Conservation (phyloP, 1,140 invertebrate species). For the Nymphalis io region DNA sequence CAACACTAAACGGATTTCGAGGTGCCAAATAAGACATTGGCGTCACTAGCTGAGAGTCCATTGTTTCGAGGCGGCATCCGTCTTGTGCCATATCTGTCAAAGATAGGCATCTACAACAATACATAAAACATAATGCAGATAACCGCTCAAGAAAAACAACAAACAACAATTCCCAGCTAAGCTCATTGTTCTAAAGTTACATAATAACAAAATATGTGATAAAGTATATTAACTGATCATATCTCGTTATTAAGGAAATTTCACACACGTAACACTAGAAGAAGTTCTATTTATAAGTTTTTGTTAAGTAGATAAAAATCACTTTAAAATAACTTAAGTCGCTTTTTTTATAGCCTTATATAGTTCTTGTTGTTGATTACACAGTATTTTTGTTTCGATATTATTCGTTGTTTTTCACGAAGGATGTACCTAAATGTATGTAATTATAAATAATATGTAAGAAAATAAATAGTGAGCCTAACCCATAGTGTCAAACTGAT, state of each 20-base stretch:
- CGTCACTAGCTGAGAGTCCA: slow-evolving; percentile 21
- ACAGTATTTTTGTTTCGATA: too few relatives aligned
- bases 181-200: slow-evolving; percentile 13
- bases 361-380: too few relatives aligned
- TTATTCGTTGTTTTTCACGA: too few relatives aligned
- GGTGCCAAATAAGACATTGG: slow-evolving; percentile 22
- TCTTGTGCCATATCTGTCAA: slow-evolving; percentile 18
- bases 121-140: slow-evolving; percentile 12
- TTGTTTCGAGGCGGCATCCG: slow-evolving; percentile 14
- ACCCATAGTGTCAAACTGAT: too few relatives aligned
- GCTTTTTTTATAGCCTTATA: too few relatives aligned
- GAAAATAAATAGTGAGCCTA: too few relatives aligned
- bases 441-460: too few relatives aligned
- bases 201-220: slow-evolving; percentile 8
- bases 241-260: background rate
- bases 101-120: slow-evolving; percentile 11
- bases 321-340: too few relatives aligned
- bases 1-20: background rate
- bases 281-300: background rate
- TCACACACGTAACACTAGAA: background rate
- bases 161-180: slow-evolving; percentile 7
- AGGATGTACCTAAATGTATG: too few relatives aligned
- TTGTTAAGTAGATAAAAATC: too few relatives aligned
- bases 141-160: slow-evolving; percentile 1
- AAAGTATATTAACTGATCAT: background rate